phyloP scores from a whole-genome alignment of 2,113 vertebrate genomes.

The Cichladusa arquata region DNA sequence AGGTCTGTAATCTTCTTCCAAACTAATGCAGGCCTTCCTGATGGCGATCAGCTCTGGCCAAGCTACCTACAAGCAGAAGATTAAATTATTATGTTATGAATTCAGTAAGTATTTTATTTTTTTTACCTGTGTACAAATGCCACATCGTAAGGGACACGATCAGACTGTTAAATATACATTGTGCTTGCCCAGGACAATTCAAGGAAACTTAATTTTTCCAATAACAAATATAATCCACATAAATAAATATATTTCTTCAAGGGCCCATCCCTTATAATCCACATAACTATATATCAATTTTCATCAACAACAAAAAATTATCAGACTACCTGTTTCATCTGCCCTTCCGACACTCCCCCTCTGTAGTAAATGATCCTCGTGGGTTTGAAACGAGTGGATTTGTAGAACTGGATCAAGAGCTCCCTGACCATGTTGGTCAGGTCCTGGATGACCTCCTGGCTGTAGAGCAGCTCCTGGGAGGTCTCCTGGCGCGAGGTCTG shows the following conservation, averaged over 20 bases:
- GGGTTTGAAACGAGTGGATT: slow-evolving; percentile 97
- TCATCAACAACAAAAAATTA: not conserved
- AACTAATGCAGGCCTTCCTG: slow-evolving; percentile 96
- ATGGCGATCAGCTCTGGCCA: slow-evolving; percentile 99
- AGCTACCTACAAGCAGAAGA: slow-evolving; percentile 82
- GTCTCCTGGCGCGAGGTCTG: slow-evolving; percentile 96
- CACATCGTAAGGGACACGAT: accelerated
- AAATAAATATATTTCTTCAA: accelerated
- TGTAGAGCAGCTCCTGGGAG: slow-evolving; percentile 94
- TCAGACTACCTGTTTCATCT: slow-evolving; percentile 92
- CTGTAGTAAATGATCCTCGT: slow-evolving; percentile 98
- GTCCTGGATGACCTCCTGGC: slow-evolving; percentile 97
- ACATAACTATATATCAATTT: accelerated
- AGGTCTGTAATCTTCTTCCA: slow-evolving; percentile 97
- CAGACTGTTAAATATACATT: not conserved
- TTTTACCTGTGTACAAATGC: not conserved
- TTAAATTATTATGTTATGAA: not conserved
- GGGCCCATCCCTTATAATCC: not conserved
- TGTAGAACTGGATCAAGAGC: slow-evolving; percentile 97
- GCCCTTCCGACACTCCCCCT: slow-evolving; percentile 95
- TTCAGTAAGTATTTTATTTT: not conserved
- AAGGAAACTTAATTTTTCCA: not conserved
- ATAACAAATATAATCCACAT: not conserved
- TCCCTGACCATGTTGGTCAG: slow-evolving; percentile 97
- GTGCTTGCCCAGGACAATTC: not conserved